Percentiles rank a stretch among this genome's conserved stretches.
These are phyloP conservation scores for Melikaiella ostensackeni DNA, from an alignment of 2,888 invertebrate genomes.

Conservation along the genomic window DNA sequence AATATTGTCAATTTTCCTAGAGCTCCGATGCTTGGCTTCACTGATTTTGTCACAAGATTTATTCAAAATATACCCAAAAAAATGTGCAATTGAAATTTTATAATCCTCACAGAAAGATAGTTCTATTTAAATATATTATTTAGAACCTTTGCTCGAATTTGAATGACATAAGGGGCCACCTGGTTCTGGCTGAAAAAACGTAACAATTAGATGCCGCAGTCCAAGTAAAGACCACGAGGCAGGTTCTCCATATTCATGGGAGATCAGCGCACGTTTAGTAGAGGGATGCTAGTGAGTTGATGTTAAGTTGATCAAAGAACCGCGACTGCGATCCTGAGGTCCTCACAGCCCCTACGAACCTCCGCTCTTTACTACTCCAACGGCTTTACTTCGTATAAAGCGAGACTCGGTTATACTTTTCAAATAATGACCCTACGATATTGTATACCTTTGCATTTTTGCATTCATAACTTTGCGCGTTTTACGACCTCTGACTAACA, in stretches of 20 bases:
- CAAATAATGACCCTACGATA: slow-evolving; percentile 71
- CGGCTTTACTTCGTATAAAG: slow-evolving; percentile 52
- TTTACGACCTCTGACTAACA: slow-evolving; percentile 58
- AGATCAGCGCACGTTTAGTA: slow-evolving; percentile 73
- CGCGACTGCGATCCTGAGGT: slow-evolving; percentile 62
- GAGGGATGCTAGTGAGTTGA: slow-evolving; percentile 67
- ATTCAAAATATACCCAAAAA: no score
- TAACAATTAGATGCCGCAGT: slow-evolving; percentile 68
- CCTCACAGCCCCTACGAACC: slow-evolving; percentile 67
- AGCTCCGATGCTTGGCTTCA: no score
- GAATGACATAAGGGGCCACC: slow-evolving; percentile 54
- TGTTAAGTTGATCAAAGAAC: slow-evolving; percentile 71
- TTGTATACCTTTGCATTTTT: slow-evolving; percentile 75
- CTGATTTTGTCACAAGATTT: no score
- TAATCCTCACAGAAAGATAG: no score
- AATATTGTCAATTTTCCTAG: no score
- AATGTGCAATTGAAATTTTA: no score
- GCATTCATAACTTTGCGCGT: slow-evolving; percentile 65
- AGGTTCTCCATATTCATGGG: slow-evolving; percentile 71
- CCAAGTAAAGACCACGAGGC: slow-evolving; percentile 47
- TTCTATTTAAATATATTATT: no score
- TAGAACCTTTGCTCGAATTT: background rate
- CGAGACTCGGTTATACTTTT: slow-evolving; percentile 70
- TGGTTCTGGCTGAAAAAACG: slow-evolving; percentile 60
- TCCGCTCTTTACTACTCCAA: slow-evolving; percentile 67